Percentiles rank a stretch among this genome's conserved stretches.
Evolutionary conservation across 2,113 vertebrate genomes (phyloP).

Genomic region (Peromyscus leucopus): DNA sequence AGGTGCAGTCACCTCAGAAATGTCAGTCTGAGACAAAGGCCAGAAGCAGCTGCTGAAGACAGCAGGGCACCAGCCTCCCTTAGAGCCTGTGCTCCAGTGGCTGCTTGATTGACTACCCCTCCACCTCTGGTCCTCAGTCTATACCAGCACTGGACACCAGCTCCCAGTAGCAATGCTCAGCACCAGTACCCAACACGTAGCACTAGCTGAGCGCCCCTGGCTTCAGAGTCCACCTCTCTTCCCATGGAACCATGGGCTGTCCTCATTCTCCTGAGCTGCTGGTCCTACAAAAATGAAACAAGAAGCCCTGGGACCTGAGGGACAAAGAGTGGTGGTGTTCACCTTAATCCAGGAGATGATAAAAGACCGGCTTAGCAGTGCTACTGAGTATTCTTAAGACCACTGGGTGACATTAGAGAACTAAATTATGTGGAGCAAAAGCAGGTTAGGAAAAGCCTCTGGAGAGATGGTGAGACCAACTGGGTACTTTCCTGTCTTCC

Average conservation of each 20-base stretch:
- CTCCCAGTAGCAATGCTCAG: background rate
- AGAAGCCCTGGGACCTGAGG: background rate
- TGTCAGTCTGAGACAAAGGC: background rate
- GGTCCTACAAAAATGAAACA: background rate
- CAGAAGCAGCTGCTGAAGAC: background rate
- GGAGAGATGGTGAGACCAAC: background rate
- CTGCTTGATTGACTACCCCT: background rate
- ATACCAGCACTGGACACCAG: background rate
- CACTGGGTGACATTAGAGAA: background rate
- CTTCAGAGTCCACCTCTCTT: background rate
- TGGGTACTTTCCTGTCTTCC: background rate
- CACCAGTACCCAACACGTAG: background rate
- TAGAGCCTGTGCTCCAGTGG: background rate
- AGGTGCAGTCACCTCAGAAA: fast-evolving
- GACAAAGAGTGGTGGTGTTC: fast-evolving
- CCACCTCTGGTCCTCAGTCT: background rate
- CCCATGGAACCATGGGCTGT: background rate
- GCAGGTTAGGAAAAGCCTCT: background rate
- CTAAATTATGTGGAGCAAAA: fast-evolving
- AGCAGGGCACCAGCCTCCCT: background rate
- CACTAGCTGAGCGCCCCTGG: background rate
- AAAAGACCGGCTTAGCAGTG: background rate
- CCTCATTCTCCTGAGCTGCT: no score
- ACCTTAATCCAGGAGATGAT: fast-evolving
- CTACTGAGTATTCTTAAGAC: background rate